These are phyloP conservation scores for Parnassius mnemosyne DNA, from an alignment of 2,888 invertebrate species.

Conservation along the genomic window DNA sequence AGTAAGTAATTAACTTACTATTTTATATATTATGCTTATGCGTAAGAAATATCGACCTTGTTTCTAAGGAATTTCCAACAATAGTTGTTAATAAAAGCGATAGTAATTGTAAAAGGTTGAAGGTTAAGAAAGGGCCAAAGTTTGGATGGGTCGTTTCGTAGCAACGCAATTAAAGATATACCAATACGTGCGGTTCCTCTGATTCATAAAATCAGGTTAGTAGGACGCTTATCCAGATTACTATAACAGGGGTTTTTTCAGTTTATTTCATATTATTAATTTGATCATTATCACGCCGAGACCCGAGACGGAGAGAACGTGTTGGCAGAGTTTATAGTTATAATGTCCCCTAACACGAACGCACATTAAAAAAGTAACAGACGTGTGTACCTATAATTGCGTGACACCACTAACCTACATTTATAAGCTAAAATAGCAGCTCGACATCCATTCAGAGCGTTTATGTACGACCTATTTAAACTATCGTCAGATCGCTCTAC, in stretches of 20 bases:
- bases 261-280: constrained; percentile 20
- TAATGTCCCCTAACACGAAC: constrained; percentile 31
- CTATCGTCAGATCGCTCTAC: constrained; percentile 72
- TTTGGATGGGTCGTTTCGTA: constrained; percentile 25
- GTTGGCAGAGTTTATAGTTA: constrained; percentile 26
- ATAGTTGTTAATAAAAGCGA: constrained; percentile 1
- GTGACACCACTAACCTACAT: constrained; percentile 73
- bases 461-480: constrained; percentile 69
- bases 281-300: constrained; percentile 22
- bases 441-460: constrained; percentile 59
- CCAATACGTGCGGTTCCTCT: constrained; percentile 7
- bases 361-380: constrained; percentile 27
- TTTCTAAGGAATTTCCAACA: constrained; percentile 1
- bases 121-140: constrained; percentile 22
- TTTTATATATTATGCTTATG: not conserved
- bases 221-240: constrained; percentile 23
- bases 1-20: no score
- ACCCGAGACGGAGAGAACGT: constrained; percentile 2
- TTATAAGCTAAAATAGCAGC: constrained; percentile 60
- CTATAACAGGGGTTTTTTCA: constrained; percentile 12
- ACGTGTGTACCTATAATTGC: constrained; percentile 47
- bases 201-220: constrained; percentile 15
- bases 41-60: not conserved
- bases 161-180: constrained; percentile 27
- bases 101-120: constrained; percentile 11